phyloP scores from a whole-genome alignment of 2,888 invertebrate genomes.

The Acrobasis consociella region DNA sequence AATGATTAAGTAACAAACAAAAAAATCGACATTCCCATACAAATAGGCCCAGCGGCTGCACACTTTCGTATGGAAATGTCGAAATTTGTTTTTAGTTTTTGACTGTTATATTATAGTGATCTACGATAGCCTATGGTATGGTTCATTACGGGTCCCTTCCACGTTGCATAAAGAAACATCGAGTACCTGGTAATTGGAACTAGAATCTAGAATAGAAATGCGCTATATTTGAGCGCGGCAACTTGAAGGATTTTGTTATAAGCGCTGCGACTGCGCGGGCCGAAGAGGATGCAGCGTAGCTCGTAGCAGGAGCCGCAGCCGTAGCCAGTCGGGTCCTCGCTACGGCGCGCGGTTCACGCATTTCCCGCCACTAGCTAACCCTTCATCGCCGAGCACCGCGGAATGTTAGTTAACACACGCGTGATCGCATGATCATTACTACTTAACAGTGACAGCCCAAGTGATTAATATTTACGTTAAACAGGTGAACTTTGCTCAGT shows the following conservation, averaged over 20 bases:
- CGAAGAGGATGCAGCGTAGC: conserved; percentile 52
- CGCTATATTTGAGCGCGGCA: conserved; percentile 16
- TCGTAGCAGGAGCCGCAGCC: conserved; percentile 34
- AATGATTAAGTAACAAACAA: too few relatives aligned
- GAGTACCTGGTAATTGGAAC: neutral
- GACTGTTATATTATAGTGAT: too few relatives aligned
- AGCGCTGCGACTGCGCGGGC: conserved; percentile 72
- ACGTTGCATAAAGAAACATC: too few relatives aligned
- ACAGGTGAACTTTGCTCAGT: conserved; percentile 66
- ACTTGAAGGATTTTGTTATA: conserved; percentile 31
- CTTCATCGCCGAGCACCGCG: conserved; percentile 43
- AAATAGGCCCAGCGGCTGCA: too few relatives aligned
- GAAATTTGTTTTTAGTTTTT: too few relatives aligned
- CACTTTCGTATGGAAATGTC: too few relatives aligned
- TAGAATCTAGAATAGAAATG: conserved; percentile 3
- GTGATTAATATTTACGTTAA: conserved; percentile 70
- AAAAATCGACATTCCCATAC: too few relatives aligned
- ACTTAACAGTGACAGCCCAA: conserved; percentile 66
- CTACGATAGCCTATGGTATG: too few relatives aligned
- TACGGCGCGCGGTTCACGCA: conserved; percentile 43
- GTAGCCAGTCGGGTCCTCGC: conserved; percentile 59
- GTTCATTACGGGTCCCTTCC: too few relatives aligned
- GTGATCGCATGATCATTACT: conserved; percentile 64
- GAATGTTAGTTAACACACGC: conserved; percentile 63
- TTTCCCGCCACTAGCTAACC: conserved; percentile 28